Conservation (phyloP, 2,113 vertebrate genomes). For the Mus pahari region DNA sequence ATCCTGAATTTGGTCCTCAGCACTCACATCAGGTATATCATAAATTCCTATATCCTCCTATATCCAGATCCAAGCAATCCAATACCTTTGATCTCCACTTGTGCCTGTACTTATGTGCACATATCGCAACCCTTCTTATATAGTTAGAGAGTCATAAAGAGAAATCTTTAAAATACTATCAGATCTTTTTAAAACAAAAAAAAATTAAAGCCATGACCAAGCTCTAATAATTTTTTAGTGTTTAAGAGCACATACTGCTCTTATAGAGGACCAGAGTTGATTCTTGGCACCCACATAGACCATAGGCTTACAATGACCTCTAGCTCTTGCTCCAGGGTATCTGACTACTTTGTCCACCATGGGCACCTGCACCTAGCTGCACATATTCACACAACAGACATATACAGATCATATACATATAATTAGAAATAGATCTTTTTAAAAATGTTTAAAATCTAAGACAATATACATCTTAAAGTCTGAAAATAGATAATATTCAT, state of each 20-base stretch:
- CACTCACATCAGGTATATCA: neutral
- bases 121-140: neutral
- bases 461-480: neutral
- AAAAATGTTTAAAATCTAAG: neutral
- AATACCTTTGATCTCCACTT: neutral
- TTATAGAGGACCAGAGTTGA: neutral
- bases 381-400: neutral
- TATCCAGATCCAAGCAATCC: neutral
- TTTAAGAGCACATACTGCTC: neutral
- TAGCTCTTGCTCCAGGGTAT: neutral
- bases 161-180: neutral
- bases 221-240: neutral
- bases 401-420: neutral
- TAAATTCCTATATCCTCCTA: no score
- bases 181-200: neutral
- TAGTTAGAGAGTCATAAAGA: neutral
- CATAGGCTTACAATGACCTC: neutral
- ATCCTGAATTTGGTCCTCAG: neutral
- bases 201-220: no score
- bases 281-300: neutral
- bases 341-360: neutral
- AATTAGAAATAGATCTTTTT: neutral
- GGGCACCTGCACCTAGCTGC: fast-evolving
- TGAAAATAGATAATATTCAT: neutral
- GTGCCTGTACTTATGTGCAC: neutral